These are phyloP conservation scores for Pseudorhiza aurosa DNA, from an alignment of 30 jellyfish, hydroid and myxozoan genomes.

Conservation along the genomic window DNA sequence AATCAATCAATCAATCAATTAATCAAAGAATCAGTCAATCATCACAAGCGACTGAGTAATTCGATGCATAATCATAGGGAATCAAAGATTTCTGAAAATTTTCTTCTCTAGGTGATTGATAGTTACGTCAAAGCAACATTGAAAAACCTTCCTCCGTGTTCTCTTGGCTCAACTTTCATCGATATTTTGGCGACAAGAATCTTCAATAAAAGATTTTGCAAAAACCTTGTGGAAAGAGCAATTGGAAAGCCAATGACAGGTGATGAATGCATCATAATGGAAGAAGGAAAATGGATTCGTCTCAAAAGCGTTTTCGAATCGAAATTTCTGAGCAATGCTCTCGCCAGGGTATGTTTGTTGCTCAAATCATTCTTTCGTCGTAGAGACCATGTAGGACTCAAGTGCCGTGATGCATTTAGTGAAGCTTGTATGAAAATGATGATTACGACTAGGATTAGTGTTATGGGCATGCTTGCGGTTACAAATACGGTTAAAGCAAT, in stretches of 20 bases:
- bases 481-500: no score
- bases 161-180: conserved; percentile 59
- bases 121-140: conserved; percentile 1
- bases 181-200: conserved; percentile 25
- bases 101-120: conserved; percentile 16
- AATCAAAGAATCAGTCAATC: no score
- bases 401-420: not conserved
- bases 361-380: not conserved
- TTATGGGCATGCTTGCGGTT: no score
- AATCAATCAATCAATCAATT: no score
- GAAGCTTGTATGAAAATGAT: no score
- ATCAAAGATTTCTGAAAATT: no score
- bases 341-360: conserved; percentile 2
- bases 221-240: conserved; percentile 54
- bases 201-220: conserved; percentile 16
- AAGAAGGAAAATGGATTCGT: conserved; percentile 42
- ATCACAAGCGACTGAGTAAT: no score
- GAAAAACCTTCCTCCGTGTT: conserved; percentile 12
- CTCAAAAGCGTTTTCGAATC: conserved; percentile 6
- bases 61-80: no score
- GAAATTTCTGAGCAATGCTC: conserved; percentile 3
- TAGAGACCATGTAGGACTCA: not conserved
- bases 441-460: no score
- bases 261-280: conserved; percentile 42
- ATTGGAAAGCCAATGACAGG: conserved; percentile 45